Conservation (phyloP, 2,113 vertebrate species). For the Ellobius talpinus region DNA sequence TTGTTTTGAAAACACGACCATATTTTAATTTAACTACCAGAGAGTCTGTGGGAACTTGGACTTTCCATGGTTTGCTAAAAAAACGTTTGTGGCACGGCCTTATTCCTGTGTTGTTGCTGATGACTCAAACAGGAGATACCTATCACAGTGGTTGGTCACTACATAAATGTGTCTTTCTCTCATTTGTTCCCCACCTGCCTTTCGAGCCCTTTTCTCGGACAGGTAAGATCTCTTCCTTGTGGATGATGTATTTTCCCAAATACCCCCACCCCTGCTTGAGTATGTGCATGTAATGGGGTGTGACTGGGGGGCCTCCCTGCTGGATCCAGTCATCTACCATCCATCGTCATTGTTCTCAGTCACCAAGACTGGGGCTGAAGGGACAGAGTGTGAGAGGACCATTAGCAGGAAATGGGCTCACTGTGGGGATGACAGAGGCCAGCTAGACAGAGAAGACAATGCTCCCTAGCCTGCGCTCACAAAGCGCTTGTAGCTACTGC, state of each 20-base stretch:
- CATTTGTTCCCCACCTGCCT: slow-evolving; percentile 82
- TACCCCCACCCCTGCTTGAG: slow-evolving; percentile 7
- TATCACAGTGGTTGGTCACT: neutral
- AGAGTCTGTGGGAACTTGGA: neutral
- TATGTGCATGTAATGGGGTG: slow-evolving; percentile 73
- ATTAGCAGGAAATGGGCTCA: neutral
- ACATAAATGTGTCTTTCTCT: slow-evolving; percentile 81
- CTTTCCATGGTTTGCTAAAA: neutral
- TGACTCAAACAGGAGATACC: neutral
- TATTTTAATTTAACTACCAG: neutral
- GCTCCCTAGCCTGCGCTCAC: neutral
- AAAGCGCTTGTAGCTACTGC: neutral
- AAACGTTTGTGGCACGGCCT: fast-evolving
- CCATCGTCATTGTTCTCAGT: neutral
- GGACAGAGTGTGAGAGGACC: neutral
- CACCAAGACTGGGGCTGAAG: neutral
- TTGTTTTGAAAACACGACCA: neutral
- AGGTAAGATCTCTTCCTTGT: slow-evolving; percentile 83
- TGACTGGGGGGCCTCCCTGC: fast-evolving
- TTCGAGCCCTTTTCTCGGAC: slow-evolving; percentile 75
- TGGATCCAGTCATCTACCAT: neutral
- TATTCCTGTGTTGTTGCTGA: neutral
- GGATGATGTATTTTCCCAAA: neutral
- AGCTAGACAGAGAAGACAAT: neutral
- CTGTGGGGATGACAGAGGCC: neutral